Conservation (phyloP, 2,113 vertebrate genomes). For the Siphamia tubifer region DNA sequence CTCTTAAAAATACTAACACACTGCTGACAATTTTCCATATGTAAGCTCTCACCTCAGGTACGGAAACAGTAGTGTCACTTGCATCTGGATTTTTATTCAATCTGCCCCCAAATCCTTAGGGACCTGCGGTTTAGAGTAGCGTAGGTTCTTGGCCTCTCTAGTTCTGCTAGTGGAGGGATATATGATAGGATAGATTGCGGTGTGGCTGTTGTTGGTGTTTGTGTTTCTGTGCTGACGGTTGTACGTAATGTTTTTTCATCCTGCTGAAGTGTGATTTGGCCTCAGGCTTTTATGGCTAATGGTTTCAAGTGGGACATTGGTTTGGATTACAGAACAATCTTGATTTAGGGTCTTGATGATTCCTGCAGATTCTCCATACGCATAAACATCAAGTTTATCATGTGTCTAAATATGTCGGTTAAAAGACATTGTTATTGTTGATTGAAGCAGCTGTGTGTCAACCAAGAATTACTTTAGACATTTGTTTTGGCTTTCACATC, state of each 20-base stretch:
- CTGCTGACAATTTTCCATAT: conserved; percentile 8
- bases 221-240: conserved; percentile 55
- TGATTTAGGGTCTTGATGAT: conserved; percentile 43
- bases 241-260: conserved; percentile 36
- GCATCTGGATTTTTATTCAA: conserved; percentile 61
- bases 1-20: not conserved
- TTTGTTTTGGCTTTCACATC: conserved; percentile 49
- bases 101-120: conserved; percentile 27
- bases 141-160: conserved; percentile 45
- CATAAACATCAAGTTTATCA: conserved; percentile 21
- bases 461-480: conserved; percentile 9
- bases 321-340: conserved; percentile 46
- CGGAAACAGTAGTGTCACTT: conserved; percentile 41
- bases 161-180: conserved; percentile 68
- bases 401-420: not conserved
- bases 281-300: conserved; percentile 43
- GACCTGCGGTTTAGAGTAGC: conserved; percentile 53
- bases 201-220: conserved; percentile 60
- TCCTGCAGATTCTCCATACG: conserved; percentile 31
- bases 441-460: conserved; percentile 18
- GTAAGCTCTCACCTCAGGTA: conserved; percentile 28
- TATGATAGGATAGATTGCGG: conserved; percentile 63
- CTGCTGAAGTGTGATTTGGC: conserved; percentile 52
- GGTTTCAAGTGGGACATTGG: conserved; percentile 42
- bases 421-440: not conserved